These are phyloP conservation scores for Leucoraja erinaceus DNA, from an alignment of 2,113 vertebrate species.

Conservation along the genomic window DNA sequence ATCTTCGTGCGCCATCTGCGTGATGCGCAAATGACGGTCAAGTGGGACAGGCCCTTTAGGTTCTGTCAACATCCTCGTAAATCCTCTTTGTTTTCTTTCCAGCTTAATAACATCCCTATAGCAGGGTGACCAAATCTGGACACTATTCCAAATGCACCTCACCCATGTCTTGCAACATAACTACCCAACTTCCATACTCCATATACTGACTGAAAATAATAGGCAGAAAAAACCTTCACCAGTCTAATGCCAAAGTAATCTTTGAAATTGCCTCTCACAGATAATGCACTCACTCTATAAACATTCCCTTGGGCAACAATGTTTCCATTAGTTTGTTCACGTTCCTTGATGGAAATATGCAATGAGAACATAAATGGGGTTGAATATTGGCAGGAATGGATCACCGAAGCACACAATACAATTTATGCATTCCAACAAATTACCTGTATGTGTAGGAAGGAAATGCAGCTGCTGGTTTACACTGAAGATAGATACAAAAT, in stretches of 20 bases:
- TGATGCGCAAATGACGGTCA: too few species aligned
- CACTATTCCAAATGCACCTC: too few species aligned
- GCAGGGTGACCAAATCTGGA: too few species aligned
- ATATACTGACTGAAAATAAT: background rate
- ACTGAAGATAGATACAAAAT: too few species aligned
- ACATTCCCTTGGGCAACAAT: background rate
- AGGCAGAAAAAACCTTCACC: background rate
- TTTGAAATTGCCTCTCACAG: background rate
- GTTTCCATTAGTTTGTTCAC: background rate
- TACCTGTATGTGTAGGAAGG: background rate
- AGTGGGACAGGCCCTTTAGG: too few species aligned
- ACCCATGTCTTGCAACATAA: too few species aligned
- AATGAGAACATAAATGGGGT: background rate
- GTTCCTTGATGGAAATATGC: background rate
- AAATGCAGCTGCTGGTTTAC: too few species aligned
- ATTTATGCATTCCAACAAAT: background rate
- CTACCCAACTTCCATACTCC: too few species aligned
- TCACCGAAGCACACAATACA: background rate
- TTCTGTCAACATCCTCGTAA: too few species aligned
- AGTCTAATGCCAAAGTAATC: background rate
- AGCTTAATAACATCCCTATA: too few species aligned
- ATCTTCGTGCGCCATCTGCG: too few species aligned
- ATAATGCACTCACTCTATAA: background rate
- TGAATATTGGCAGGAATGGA: background rate
- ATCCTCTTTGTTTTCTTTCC: too few species aligned